A percentile compares a stretch with the other conserved stretches of the same genome.
These are phyloP conservation scores for Pristis pectinata DNA, from an alignment of 2,797 vertebrate species.

Conservation along the genomic window DNA sequence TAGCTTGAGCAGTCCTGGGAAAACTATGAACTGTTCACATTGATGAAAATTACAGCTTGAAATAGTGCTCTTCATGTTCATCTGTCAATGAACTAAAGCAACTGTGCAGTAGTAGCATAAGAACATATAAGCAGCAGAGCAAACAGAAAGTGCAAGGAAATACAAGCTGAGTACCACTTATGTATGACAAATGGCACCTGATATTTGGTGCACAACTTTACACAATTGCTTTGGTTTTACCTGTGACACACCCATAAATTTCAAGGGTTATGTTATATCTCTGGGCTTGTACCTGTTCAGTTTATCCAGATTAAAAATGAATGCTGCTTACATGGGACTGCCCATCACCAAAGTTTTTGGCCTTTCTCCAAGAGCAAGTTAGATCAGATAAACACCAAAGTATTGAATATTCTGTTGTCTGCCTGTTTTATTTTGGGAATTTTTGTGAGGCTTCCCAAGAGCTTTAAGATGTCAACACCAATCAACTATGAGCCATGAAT, in stretches of 20 bases:
- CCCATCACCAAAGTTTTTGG: not conserved
- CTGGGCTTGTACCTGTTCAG: not conserved
- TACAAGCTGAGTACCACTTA: not conserved
- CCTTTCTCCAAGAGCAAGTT: not conserved
- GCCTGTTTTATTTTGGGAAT: not conserved
- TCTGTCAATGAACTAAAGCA: not conserved
- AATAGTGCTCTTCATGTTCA: not conserved
- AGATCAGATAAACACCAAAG: constrained; percentile 6
- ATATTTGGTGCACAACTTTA: not conserved
- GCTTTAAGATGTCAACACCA: not conserved
- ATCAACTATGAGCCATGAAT: not conserved
- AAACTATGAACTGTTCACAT: not conserved
- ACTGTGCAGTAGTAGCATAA: not conserved
- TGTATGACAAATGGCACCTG: not conserved
- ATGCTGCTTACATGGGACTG: not conserved
- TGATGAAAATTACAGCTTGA: not conserved
- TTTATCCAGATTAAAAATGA: not conserved
- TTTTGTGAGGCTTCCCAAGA: not conserved
- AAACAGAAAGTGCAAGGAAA: not conserved
- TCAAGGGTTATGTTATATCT: not conserved
- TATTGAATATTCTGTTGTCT: constrained; percentile 22
- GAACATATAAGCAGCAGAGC: not conserved
- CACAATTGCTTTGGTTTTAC: too few species aligned
- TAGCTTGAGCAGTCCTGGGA: not conserved
- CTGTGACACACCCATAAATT: too few species aligned